Percentiles rank a stretch among this genome's conserved stretches.
These are phyloP conservation scores for Trimorus sp. DNA, from an alignment of 2,888 invertebrate genomes.

Conservation along the genomic window DNA sequence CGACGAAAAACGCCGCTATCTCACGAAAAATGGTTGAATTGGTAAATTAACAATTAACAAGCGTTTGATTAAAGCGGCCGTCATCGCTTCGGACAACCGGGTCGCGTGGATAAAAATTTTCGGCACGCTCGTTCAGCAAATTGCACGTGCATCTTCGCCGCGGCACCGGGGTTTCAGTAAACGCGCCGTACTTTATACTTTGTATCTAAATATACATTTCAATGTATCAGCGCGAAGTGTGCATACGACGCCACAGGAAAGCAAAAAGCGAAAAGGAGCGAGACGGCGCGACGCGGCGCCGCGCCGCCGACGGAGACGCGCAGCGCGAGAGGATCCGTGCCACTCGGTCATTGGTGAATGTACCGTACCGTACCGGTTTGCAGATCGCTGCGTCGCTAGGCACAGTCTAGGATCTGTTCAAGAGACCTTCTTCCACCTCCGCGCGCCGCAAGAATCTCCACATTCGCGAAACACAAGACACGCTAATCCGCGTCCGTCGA, in stretches of 20 bases:
- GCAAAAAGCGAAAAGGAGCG: slow-evolving; percentile 63
- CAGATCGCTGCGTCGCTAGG: slow-evolving; percentile 62
- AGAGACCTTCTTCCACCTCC: slow-evolving; percentile 61
- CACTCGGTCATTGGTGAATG: slow-evolving; percentile 81
- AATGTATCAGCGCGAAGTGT: slow-evolving; percentile 43
- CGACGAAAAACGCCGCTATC: too few relatives aligned
- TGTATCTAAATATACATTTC: slow-evolving; percentile 58
- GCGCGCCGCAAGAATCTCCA: slow-evolving; percentile 46
- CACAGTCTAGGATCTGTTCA: slow-evolving; percentile 57
- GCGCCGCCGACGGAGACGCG: slow-evolving; percentile 33
- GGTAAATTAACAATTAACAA: slow-evolving; percentile 34
- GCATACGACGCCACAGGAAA: slow-evolving; percentile 45
- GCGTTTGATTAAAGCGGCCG: slow-evolving; percentile 31
- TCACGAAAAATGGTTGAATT: not conserved
- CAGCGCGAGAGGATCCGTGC: slow-evolving; percentile 73
- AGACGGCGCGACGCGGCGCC: slow-evolving; percentile 29
- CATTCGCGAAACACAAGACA: slow-evolving; percentile 38
- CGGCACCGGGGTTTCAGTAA: slow-evolving; percentile 41
- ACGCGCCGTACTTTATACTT: slow-evolving; percentile 43
- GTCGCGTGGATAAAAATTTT: slow-evolving; percentile 17
- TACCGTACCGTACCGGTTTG: slow-evolving; percentile 67
- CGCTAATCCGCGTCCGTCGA: slow-evolving; percentile 17
- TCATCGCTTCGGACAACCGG: too few relatives aligned
- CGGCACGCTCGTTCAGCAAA: too few relatives aligned
- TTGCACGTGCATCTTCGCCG: not conserved